Percentiles rank a stretch among this genome's conserved stretches.
These are phyloP conservation scores for Limanda limanda DNA, from an alignment of 2,113 vertebrate species.

Conservation along the genomic window DNA sequence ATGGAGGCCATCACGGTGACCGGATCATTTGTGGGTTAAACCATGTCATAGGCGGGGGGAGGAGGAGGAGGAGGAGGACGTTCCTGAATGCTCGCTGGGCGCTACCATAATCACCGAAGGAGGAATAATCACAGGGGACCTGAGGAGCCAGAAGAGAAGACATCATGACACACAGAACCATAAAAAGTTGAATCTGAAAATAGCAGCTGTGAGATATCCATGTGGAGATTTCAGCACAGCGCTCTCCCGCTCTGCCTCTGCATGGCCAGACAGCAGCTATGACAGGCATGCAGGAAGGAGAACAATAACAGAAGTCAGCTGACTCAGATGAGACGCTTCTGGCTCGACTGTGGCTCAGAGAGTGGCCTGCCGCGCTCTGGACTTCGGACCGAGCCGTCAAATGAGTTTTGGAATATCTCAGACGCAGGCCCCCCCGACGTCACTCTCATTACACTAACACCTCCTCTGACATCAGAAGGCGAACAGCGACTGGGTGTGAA, in stretches of 20 bases:
- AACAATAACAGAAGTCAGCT: conserved; percentile 65
- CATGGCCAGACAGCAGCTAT: conserved; percentile 68
- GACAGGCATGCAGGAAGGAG: conserved; percentile 69
- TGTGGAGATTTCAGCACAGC: conserved; percentile 1
- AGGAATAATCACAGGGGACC: conserved; percentile 40
- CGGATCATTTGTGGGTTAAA: conserved; percentile 66
- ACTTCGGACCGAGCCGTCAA: conserved; percentile 50
- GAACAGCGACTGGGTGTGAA: conserved; percentile 43
- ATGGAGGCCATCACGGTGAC: conserved; percentile 89
- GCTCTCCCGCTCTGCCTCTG: conserved; percentile 28
- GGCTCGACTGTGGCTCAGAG: conserved; percentile 19
- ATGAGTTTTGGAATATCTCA: conserved; percentile 53
- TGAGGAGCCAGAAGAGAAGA: conserved; percentile 39
- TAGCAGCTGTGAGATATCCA: conserved; percentile 13
- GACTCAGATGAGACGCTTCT: conserved; percentile 35
- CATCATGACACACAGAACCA: conserved; percentile 2
- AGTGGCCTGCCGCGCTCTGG: conserved; percentile 13
- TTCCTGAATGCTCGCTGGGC: conserved; percentile 50
- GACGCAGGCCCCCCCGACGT: conserved; percentile 40
- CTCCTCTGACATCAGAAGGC: conserved; percentile 35
- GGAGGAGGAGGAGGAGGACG: conserved; percentile 26
- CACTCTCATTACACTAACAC: conserved; percentile 48
- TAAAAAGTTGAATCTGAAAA: conserved; percentile 14
- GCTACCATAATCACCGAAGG: conserved; percentile 37
- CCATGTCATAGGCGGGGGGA: conserved; percentile 65